Percentiles rank a stretch among this genome's conserved stretches.
Conservation (phyloP, 2,797 vertebrate genomes). For the Pteropus rufus region DNA sequence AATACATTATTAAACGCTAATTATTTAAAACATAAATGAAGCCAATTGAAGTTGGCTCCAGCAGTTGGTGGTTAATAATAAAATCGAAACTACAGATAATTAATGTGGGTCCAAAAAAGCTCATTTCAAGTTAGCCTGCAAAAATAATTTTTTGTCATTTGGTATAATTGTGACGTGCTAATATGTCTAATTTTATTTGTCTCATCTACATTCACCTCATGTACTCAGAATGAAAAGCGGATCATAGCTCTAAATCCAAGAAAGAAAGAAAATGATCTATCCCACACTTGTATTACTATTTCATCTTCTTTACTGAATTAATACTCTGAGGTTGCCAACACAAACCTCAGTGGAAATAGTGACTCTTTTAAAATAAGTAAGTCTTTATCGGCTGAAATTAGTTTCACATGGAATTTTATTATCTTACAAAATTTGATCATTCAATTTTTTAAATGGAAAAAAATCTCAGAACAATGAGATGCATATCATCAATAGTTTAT, state of each 20-base stretch:
- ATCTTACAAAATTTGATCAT: constrained; percentile 36
- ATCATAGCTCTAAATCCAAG: constrained; percentile 16
- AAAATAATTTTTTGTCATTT: constrained; percentile 59
- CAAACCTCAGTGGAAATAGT: constrained; percentile 11
- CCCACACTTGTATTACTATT: constrained; percentile 52
- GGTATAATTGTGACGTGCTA: constrained; percentile 49
- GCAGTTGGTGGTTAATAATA: constrained; percentile 43
- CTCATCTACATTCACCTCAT: constrained; percentile 10
- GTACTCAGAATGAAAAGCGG: background rate
- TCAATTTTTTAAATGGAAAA: background rate
- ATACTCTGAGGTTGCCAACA: constrained; percentile 18
- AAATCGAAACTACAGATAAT: constrained; percentile 56
- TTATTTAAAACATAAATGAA: constrained; percentile 69
- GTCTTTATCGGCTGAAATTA: too few relatives aligned
- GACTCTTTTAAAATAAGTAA: constrained; percentile 8
- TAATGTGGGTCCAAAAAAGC: constrained; percentile 27
- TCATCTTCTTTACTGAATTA: constrained; percentile 50
- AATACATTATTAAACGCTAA: constrained; percentile 68
- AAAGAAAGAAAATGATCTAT: constrained; percentile 31
- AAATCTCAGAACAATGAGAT: background rate
- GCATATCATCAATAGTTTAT: background rate
- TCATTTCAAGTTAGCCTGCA: constrained; percentile 2
- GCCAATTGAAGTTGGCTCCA: constrained; percentile 35
- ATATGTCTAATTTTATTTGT: constrained; percentile 46
- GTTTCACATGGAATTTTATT: constrained; percentile 9